Conservation (phyloP, 2,797 vertebrate genomes). For the Buceros bicornis region DNA sequence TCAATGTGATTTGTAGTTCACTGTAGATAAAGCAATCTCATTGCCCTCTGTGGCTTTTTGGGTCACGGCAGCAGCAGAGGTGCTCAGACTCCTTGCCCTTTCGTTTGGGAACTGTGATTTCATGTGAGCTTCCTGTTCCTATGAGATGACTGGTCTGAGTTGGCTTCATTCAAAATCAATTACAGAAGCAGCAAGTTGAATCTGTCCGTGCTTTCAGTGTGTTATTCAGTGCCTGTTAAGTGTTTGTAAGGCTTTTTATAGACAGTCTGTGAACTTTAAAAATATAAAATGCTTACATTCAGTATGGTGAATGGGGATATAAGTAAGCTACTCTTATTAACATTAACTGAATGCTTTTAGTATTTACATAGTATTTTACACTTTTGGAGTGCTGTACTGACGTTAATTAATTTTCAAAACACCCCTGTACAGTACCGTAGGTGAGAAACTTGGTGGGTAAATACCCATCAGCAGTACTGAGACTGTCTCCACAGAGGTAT, state of each 20-base stretch:
- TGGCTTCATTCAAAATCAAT: neutral
- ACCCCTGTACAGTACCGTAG: neutral
- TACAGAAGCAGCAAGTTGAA: neutral
- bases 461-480: neutral
- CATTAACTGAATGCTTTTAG: neutral
- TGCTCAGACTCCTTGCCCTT: neutral
- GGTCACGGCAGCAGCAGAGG: neutral
- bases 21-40: neutral
- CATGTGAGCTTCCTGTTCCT: neutral
- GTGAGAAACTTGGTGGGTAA: neutral
- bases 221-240: neutral
- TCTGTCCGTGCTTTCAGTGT: neutral
- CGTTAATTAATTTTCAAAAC: slow-evolving; percentile 21
- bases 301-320: neutral
- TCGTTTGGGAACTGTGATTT: neutral
- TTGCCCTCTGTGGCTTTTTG: neutral
- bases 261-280: neutral
- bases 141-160: neutral
- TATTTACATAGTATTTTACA: slow-evolving; percentile 18
- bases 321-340: neutral
- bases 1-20: neutral
- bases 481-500: neutral
- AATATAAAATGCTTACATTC: slow-evolving; percentile 1
- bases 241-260: slow-evolving; percentile 11
- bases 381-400: neutral